A percentile compares a stretch with the other conserved stretches of the same genome.
Conservation (phyloP, 2,888 invertebrate species). For the Drosophila pegasa region DNA sequence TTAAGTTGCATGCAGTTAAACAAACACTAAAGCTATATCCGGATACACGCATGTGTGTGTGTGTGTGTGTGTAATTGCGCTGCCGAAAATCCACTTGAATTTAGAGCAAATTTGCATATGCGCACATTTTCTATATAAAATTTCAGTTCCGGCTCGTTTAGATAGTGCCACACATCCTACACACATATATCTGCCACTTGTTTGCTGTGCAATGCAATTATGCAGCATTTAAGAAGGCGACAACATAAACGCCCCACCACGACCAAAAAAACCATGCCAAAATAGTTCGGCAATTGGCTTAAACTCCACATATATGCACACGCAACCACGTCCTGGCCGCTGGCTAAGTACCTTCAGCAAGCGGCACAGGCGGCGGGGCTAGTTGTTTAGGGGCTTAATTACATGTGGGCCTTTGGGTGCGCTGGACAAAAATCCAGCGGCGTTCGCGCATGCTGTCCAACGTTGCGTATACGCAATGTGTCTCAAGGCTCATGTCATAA, state of each 20-base stretch:
- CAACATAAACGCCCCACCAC: not conserved
- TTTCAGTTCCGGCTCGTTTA: slow-evolving; percentile 14
- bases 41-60: not conserved
- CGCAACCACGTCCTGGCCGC: not conserved
- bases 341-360: slow-evolving; percentile 37
- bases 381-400: slow-evolving; percentile 57
- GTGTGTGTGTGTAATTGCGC: not conserved
- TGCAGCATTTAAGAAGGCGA: slow-evolving; percentile 48
- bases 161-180: not conserved
- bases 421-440: not conserved
- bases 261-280: not conserved
- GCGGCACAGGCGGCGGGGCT: not conserved
- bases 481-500: slow-evolving; percentile 29
- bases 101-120: slow-evolving; percentile 47
- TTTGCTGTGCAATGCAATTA: slow-evolving; percentile 36
- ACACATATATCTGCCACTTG: not conserved
- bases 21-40: slow-evolving; percentile 34
- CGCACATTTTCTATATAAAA: slow-evolving; percentile 19
- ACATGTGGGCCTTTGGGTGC: slow-evolving; percentile 59
- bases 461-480: slow-evolving; percentile 47
- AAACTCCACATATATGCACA: not conserved
- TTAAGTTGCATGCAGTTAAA: slow-evolving; percentile 60
- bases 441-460: slow-evolving; percentile 4
- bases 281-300: slow-evolving; percentile 18
- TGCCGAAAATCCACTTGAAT: slow-evolving; percentile 38